phyloP scores from a whole-genome alignment of 2,797 vertebrate species.

The Oreochromis grahami region DNA sequence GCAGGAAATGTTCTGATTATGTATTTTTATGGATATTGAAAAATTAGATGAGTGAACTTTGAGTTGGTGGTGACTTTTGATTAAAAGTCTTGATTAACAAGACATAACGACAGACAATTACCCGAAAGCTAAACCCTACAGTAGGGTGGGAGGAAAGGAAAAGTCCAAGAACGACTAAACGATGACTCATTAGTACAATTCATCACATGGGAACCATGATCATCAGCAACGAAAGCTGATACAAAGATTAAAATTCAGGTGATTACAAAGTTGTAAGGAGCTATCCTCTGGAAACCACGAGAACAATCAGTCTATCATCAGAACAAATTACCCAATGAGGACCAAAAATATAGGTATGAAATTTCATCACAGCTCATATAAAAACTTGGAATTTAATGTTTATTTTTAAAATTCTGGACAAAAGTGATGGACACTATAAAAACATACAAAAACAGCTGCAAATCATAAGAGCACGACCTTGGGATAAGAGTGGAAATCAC shows the following conservation, averaged over 20 bases:
- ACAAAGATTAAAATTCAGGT: background rate
- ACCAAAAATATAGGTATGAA: background rate
- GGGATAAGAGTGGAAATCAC: constrained; percentile 17
- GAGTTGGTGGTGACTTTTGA: background rate
- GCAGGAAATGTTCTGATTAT: background rate
- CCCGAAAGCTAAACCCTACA: background rate
- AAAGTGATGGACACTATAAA: background rate
- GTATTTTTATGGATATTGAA: background rate
- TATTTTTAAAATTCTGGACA: background rate
- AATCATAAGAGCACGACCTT: background rate
- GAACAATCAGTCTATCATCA: background rate
- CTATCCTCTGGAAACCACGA: background rate
- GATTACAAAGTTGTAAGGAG: background rate
- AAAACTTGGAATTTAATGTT: background rate
- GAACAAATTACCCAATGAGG: background rate
- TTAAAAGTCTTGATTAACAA: background rate
- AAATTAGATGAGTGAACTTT: background rate
- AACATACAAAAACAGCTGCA: constrained; percentile 13
- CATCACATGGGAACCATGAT: background rate
- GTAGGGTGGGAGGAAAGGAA: background rate
- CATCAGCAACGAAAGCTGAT: background rate
- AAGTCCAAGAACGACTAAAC: background rate
- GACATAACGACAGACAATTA: background rate
- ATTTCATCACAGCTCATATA: background rate
- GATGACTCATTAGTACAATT: background rate